Evolutionary conservation across 2,113 vertebrate genomes (phyloP), one percentile per base, ranked within the genome.

Genomic region (Aegotheles bennettii): DNA sequence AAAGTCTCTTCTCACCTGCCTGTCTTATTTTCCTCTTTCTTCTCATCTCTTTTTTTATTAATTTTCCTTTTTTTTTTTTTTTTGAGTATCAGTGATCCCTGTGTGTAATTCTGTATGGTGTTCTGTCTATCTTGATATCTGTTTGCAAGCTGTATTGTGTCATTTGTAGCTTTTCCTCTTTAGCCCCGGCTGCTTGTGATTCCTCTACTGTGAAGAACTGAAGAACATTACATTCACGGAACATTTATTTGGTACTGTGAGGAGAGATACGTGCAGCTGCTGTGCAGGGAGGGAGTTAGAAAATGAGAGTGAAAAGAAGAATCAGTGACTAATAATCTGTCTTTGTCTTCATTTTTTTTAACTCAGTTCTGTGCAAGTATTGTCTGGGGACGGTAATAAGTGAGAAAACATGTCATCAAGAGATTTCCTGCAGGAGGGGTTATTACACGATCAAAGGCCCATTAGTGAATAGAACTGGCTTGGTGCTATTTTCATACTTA

Each of bases 141-240:
- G 16, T 77, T 85, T 93, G 48, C 21, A 78, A 78, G 57, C 63
- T 82, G n/a, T 13, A 35, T 48, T 76, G 12, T 80, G 60, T 48
- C 47, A 69, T 93, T 93, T 85, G 79, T 69, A 92, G 50, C 12
- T 86, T 93, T 82, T 74, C 38, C 31, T 78, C 31, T 87, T 91
- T 71, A 90, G 42, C 21, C 36, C 76, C 25, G 11, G 31, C 24
- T 90, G 21, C 45, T 94, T 93, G 40, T 95, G 64, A n/a, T 89
- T 96, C 43, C 73, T 86, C 56, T 90, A 12, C 83, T 93, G 80
- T 95, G 94, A 95, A 95, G 85, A 96, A 84, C 92, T 95, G 94
- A 95, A 95, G 85, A 96, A 84, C 92, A 83, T 61, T 87, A 51
- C 48, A 56, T 81, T 92, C 84, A 95, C 0, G 31, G 93, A 94